Evolutionary conservation across 2,888 invertebrate species (phyloP), one percentile per base, ranked within the genome.

Genomic region (Crepidodera aurea): DNA sequence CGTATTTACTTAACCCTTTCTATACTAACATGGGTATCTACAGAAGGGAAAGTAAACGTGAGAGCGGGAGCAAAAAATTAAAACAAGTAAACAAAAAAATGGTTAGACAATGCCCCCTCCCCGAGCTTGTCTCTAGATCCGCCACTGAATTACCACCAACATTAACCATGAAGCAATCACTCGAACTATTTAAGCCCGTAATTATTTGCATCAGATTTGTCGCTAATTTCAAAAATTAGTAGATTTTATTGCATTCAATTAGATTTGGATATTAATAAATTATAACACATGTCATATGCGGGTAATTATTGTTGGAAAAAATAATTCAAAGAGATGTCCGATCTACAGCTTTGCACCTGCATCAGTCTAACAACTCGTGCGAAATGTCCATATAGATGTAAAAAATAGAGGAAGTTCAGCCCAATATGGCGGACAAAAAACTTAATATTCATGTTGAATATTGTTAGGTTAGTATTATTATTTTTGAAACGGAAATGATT

Each of bases 311-410:
- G 16, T 19, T 7, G 1, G 7, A 19, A 16, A 42, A 42, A 19
- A 42, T 15, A 42, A 42, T 42, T 19, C 42, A 42, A 42, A 42
- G 42, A 42, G 42, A 18, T 42, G 42, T 42, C 16, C 42, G 16
- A 42, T 42, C 42, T 42, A 42, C 42, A 19, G 19, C 18, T 12
- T 42, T 42, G 42, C 42, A 42, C 42, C 42, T 42, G 42, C 42
- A 16, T 16, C 42, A 18, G 13, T 42, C 42, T 42, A 42, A 19
- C 42, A 16, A 42, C 22, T 22, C 6, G 6, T 22, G 6, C 3
- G 6, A 6, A 22, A 6, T 22, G 6, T 22, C 22, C 2, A 39
- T 34, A 5, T 2, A 39, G 39, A 39, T 15, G 13, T 13, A 39
- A 39, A 39, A 39, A 39, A 39, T 34, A 22, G 22, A 22, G 22